A percentile compares a stretch with the other conserved stretches of the same genome.
Evolutionary conservation across 2,888 invertebrate species (phyloP).

Genomic region (Phortica okadai): DNA sequence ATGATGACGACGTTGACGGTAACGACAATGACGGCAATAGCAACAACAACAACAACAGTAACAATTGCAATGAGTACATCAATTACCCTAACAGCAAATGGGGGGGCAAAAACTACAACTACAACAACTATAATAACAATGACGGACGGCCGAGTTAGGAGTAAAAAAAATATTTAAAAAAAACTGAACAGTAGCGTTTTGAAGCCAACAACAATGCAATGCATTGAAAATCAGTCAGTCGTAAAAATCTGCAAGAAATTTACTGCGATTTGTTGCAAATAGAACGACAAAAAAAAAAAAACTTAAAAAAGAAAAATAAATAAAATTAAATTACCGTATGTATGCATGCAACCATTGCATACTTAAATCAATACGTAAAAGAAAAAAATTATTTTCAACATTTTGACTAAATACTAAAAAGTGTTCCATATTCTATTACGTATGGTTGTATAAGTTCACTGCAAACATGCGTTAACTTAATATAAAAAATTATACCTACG

Average conservation of each 20-base stretch:
- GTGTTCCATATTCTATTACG: too few species aligned
- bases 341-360: too few species aligned
- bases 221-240: too few species aligned
- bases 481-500: too few species aligned
- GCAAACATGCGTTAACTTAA: too few species aligned
- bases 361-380: too few species aligned
- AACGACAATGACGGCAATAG: slow-evolving; percentile 32
- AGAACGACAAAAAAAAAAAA: neutral
- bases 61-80: slow-evolving; percentile 33
- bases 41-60: slow-evolving; percentile 64
- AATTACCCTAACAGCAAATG: slow-evolving; percentile 5
- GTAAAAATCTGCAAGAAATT: too few species aligned
- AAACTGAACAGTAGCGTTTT: neutral
- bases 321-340: neutral
- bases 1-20: neutral
- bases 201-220: too few species aligned
- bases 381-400: too few species aligned
- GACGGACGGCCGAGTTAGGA: neutral
- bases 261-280: too few species aligned
- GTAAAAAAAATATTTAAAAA: neutral
- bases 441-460: too few species aligned
- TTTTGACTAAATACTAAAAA: too few species aligned
- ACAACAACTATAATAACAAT: neutral
- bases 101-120: slow-evolving; percentile 10
- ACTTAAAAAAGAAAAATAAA: neutral